Evolutionary conservation across 2,113 vertebrate genomes (phyloP).

Genomic region (Lucifuga dentata): DNA sequence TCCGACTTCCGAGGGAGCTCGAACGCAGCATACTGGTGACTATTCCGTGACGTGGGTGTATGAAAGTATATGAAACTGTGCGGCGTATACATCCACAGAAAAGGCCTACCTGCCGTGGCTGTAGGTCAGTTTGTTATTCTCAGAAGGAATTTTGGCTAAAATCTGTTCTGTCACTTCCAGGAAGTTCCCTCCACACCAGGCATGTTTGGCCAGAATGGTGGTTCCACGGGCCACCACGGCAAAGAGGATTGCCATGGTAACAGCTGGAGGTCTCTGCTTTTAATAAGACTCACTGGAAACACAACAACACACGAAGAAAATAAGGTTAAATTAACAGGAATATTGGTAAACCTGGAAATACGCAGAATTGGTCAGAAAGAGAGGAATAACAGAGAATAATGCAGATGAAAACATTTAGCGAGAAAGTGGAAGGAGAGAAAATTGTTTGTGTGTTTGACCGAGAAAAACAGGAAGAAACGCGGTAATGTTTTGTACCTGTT

Average conservation of each 20-base stretch:
- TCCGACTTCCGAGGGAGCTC: no score
- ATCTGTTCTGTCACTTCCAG: constrained; percentile 98
- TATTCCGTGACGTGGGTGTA: constrained; percentile 4
- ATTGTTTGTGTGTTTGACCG: neutral
- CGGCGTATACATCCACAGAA: no score
- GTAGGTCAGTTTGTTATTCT: constrained; percentile 98
- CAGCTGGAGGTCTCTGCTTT: constrained; percentile 36
- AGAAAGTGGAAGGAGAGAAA: neutral
- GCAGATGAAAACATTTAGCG: neutral
- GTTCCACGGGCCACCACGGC: constrained; percentile 96
- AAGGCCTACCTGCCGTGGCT: constrained; percentile 96
- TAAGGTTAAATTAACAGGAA: no score
- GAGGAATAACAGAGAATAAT: neutral
- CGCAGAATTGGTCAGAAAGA: neutral
- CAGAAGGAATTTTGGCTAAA: constrained; percentile 94
- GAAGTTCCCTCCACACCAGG: constrained; percentile 97
- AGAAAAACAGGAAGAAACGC: neutral
- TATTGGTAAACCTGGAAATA: neutral
- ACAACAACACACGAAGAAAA: neutral
- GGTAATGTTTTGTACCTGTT: no score
- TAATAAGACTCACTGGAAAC: constrained; percentile 10
- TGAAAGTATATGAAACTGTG: neutral
- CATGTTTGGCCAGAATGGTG: constrained; percentile 96
- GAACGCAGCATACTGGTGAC: no score
- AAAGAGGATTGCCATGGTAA: constrained; percentile 96